These are phyloP conservation scores for Psylliodes chrysocephalus DNA, from an alignment of 2,888 invertebrate genomes.

Conservation along the genomic window DNA sequence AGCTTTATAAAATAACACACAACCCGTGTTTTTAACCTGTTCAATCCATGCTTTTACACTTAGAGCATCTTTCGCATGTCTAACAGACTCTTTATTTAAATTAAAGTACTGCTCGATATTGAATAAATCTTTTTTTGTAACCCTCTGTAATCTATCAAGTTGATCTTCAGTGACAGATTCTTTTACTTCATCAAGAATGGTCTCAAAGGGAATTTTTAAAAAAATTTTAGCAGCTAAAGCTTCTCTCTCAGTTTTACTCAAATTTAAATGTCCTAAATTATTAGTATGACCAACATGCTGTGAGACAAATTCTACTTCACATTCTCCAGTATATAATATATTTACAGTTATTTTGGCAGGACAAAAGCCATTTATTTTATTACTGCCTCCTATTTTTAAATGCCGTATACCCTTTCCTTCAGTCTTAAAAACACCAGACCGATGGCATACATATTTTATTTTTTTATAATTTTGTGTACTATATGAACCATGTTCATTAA, in stretches of 20 bases:
- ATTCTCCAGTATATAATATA: background rate
- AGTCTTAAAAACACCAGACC: background rate
- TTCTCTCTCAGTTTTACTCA: background rate
- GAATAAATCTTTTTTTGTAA: background rate
- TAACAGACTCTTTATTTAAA: background rate
- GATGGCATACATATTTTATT: background rate
- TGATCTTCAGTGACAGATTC: background rate
- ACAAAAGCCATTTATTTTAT: conserved; percentile 5
- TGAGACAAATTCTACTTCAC: background rate
- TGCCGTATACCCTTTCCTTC: background rate
- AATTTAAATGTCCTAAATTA: background rate
- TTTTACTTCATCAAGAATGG: background rate
- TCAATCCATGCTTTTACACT: background rate
- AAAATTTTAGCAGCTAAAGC: background rate
- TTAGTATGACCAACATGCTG: conserved; percentile 1
- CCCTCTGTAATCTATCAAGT: background rate
- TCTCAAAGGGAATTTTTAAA: background rate
- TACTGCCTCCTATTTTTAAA: background rate
- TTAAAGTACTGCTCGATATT: background rate
- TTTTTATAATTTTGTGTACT: background rate
- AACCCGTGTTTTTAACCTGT: background rate
- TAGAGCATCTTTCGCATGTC: background rate
- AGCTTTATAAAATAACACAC: conserved; percentile 4
- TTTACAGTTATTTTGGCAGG: background rate
- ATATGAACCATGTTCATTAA: background rate